Conservation (phyloP, 1,140 invertebrate species). For the Trichoplusia ni region DNA sequence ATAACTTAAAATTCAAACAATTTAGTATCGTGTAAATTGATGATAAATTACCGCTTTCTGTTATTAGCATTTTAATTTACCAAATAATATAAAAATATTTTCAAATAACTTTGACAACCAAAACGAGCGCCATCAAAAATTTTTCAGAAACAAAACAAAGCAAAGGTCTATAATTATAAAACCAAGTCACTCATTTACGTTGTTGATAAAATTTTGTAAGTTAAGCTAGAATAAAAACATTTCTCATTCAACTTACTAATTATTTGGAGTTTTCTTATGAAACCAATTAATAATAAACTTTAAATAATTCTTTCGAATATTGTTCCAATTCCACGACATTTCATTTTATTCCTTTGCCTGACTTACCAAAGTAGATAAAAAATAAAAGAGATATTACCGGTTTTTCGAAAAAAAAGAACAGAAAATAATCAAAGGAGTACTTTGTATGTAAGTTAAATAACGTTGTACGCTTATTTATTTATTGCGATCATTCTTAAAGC, state of each 20-base stretch:
- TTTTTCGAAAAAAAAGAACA: background rate
- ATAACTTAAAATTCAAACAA: conserved; percentile 10
- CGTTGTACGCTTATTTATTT: too few relatives aligned
- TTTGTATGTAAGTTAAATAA: too few relatives aligned
- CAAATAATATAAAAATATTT: background rate
- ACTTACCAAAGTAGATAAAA: background rate
- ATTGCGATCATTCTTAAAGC: too few relatives aligned
- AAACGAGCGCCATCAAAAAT: conserved; percentile 6
- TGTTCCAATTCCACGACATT: too few relatives aligned
- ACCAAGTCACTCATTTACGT: background rate
- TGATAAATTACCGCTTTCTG: background rate
- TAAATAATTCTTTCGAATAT: too few relatives aligned
- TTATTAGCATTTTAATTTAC: background rate
- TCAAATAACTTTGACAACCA: conserved; percentile 24
- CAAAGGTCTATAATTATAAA: conserved; percentile 9
- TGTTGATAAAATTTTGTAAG: background rate
- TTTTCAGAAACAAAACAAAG: background rate
- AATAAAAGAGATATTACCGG: too few relatives aligned
- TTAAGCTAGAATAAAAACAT: background rate
- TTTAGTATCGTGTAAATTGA: conserved; percentile 7
- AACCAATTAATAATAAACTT: too few relatives aligned
- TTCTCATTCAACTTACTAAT: background rate
- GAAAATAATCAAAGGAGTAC: too few relatives aligned
- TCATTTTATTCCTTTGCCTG: conserved; percentile 21
- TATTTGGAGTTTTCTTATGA: background rate